Conservation (phyloP, 2,888 invertebrate genomes). For the Pemphredon lugubris region DNA sequence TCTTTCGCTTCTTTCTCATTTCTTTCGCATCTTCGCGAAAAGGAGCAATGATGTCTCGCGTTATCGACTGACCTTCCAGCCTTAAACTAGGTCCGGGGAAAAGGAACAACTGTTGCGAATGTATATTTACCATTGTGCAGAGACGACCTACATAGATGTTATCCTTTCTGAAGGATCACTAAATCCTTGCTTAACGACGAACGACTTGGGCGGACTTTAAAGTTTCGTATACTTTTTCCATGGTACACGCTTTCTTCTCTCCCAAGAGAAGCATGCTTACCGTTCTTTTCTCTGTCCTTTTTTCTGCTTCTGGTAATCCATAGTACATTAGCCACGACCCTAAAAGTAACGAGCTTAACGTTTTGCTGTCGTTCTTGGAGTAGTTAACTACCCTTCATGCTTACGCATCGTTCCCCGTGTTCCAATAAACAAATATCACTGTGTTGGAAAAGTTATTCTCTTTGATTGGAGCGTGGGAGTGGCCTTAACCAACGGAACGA, state of each 20-base stretch:
- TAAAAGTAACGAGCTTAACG: slow-evolving; percentile 51
- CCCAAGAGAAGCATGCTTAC: slow-evolving; percentile 13
- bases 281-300: slow-evolving; percentile 20
- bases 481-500: too few relatives aligned
- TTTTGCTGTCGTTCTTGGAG: slow-evolving; percentile 31
- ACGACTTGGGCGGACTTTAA: slow-evolving; percentile 64
- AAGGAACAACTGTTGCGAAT: slow-evolving; percentile 20
- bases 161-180: slow-evolving; percentile 57
- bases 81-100: slow-evolving; percentile 37
- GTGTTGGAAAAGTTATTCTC: too few relatives aligned
- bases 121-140: slow-evolving; percentile 22
- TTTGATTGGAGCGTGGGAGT: too few relatives aligned
- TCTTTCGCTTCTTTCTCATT: too few relatives aligned
- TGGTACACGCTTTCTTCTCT: slow-evolving; percentile 23
- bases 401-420: neutral
- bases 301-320: slow-evolving; percentile 36
- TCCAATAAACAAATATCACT: neutral
- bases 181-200: slow-evolving; percentile 72
- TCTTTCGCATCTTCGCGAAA: too few relatives aligned
- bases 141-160: slow-evolving; percentile 46
- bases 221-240: slow-evolving; percentile 53
- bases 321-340: slow-evolving; percentile 43
- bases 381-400: slow-evolving; percentile 26
- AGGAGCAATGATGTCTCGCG: too few relatives aligned
- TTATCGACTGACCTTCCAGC: slow-evolving; percentile 58